Evolutionary conservation across 64 coral and sea anemone species (phyloP), one percentile per base, ranked within the genome.

Genomic region (Stichodactyla mertensii): DNA sequence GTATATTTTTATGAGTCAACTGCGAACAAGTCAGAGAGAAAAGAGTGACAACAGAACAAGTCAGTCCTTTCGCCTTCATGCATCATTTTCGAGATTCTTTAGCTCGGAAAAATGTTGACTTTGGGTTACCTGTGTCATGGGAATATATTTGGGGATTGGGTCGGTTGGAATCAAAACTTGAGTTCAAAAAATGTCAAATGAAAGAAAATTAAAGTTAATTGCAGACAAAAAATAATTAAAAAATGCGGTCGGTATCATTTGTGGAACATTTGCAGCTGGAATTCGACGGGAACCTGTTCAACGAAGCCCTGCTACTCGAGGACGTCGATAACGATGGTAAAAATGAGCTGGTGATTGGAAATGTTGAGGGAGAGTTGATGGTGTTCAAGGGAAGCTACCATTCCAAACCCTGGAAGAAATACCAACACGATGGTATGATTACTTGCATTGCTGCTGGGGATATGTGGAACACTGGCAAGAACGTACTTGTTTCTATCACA

Each of bases 261-360:
- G 97, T 99, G 14, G 97, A 99, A 52, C 88, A 89, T 71, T 52
- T 99, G 45, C 90, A 93, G 78, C 51, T 99, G 5, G 97, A 99
- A 61, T 93, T 99, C 71, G 80, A 60, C 8, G 97, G 93, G 1
- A 95, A 87, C 70, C 80, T 99, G 57, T 88, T 95, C 13, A 90
- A 94, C 14, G 90, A 94, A 79, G 91, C 88, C 20, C 31, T 99
- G 9, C 64, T 86, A 1, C 90, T 99, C 6, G 93, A 87, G 3
- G 97, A 99, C 82, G 91, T 99, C 16, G 93, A 99, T 19, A 95
- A 99, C 27, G 97, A 99, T 86, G 97, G 90, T 4, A 83, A 86
- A 5, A 77, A 77, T 20, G 97, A 99, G 70, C 88, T 99, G 0
- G 77, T 92, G 4, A n/a, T 99, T 0, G 97, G 93, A 16, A 94